Conservation (phyloP, 2,797 vertebrate genomes). For the Xerus rutilus region DNA sequence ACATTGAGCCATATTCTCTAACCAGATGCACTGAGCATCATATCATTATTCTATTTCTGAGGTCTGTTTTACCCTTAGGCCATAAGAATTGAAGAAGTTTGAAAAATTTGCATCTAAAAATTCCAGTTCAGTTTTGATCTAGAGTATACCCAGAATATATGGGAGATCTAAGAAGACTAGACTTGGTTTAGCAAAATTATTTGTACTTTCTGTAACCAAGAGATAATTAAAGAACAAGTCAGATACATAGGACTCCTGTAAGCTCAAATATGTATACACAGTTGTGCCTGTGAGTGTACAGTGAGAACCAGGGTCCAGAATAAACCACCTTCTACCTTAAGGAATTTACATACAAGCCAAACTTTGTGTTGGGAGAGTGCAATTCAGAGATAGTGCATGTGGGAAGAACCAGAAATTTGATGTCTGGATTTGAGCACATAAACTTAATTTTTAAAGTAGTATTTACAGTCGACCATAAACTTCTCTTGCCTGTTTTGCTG, state of each 20-base stretch:
- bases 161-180: not conserved
- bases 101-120: not conserved
- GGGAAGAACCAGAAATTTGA: conserved; percentile 8
- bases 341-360: conserved; percentile 17
- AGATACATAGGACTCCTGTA: not conserved
- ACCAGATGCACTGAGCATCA: not conserved
- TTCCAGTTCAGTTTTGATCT: not conserved
- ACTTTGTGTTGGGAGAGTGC: not conserved
- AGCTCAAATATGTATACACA: not conserved
- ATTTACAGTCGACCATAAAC: not conserved
- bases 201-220: not conserved
- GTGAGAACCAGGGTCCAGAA: not conserved
- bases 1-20: not conserved
- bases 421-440: not conserved
- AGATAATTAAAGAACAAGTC: not conserved
- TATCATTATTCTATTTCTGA: not conserved
- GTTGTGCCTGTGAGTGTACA: not conserved
- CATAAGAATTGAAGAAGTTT: not conserved
- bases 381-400: not conserved
- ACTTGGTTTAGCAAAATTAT: not conserved
- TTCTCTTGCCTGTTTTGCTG: not conserved
- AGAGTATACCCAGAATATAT: not conserved
- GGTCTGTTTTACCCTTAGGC: not conserved
- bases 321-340: not conserved
- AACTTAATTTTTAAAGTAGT: not conserved